Conservation (phyloP, 1,140 invertebrate genomes). For the Xylocopa sonorina region DNA sequence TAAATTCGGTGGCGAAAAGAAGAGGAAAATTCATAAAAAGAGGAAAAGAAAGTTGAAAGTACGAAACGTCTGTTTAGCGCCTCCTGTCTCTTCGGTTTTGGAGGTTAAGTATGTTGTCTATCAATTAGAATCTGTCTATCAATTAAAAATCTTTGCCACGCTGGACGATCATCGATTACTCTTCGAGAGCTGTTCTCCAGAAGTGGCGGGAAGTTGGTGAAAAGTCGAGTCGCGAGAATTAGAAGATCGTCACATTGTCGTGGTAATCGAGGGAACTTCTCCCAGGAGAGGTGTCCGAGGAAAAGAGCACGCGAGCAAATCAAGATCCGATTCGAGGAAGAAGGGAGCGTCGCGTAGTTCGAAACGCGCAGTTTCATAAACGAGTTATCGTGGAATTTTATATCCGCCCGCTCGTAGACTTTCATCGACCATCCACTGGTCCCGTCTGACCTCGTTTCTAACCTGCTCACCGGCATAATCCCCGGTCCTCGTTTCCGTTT, state of each 20-base stretch:
- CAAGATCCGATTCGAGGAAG: background rate
- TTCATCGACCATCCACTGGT: constrained; percentile 47
- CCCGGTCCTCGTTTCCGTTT: background rate
- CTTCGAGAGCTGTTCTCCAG: too few relatives aligned
- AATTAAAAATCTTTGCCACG: too few relatives aligned
- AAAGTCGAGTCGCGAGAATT: background rate
- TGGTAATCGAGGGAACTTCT: background rate
- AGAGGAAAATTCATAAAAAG: too few relatives aligned
- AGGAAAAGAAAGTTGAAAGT: too few relatives aligned
- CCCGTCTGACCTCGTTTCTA: constrained; percentile 63
- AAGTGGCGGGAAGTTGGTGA: background rate
- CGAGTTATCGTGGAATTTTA: constrained; percentile 65
- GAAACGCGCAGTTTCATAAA: constrained; percentile 58
- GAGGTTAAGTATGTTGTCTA: too few relatives aligned
- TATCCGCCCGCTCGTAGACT: constrained; percentile 51
- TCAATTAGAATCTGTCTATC: too few relatives aligned
- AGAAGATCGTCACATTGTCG: background rate
- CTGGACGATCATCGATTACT: too few relatives aligned
- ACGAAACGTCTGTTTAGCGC: too few relatives aligned
- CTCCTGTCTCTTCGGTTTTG: too few relatives aligned
- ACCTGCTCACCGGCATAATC: constrained; percentile 62
- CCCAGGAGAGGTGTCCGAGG: background rate
- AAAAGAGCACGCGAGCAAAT: background rate
- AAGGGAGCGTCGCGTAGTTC: background rate
- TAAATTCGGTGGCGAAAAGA: too few relatives aligned